Base-by-base conservation (phyloP, 2,113 vertebrate species). In the Drymodes brunneopygia region DNA sequence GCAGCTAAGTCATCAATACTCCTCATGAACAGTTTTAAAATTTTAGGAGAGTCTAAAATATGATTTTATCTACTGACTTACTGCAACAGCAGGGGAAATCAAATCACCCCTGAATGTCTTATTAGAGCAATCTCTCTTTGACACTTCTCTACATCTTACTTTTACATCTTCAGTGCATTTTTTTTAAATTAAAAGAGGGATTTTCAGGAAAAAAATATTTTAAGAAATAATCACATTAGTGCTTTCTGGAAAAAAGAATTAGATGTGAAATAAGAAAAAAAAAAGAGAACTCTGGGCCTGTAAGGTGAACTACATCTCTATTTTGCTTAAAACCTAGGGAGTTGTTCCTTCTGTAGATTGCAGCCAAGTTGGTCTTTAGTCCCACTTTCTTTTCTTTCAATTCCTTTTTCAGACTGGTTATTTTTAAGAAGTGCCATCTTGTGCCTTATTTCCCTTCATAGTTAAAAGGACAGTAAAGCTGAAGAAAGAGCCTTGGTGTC, bases 11-110 rank as follows among this genome's bases (percentile, higher is more conserved):
- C 75, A 95, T 93, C 94, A 88, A 78, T 92, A 92, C 48, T 84
- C 61, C n/a, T 86, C 65, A 81, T 47, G 91, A 89, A 89, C 14
- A 79, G 45, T 74, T 87, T 90, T 96, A 95, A 97, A 97, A 94
- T 93, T 97, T 95, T 94, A 96, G 80, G 60, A 96, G 71, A 78
- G 27, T 71, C 87, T 94, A 93, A 97, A 95, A 88, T 84, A 90
- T 81, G 15, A 91, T 95, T 95, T 96, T 95, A 75, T 91, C 91
- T 74, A 47, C 94, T 72, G 67, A 90, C 87, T 91, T 75, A 86
- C 35, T 70, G 53, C 69, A 90, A 79, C 69, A 94, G 64, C 85
- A 93, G 29, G 64, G 91, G 85, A 95, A 97, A 96, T 96, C 93
- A 96, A 94, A 97, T 92, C 82, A 83, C 45, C 47, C 2, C 4